Percentiles rank a stretch among this genome's conserved stretches.
Conservation (phyloP, 2,113 vertebrate genomes). For the Boleophthalmus pectinirostris region DNA sequence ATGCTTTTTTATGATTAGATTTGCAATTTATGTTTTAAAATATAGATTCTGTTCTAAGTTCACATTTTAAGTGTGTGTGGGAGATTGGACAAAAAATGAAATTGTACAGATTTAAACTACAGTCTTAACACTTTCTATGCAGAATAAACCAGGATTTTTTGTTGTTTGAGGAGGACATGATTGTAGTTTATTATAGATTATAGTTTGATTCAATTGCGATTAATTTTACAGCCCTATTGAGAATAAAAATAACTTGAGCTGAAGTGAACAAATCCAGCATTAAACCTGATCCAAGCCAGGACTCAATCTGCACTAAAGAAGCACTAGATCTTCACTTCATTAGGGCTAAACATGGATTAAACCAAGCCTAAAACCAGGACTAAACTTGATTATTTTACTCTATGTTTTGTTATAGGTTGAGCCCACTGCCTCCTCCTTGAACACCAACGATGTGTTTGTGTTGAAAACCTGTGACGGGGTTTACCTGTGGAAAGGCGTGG, state of each 20-base stretch:
- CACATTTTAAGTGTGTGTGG: too few relatives aligned
- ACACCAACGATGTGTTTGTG: constrained; percentile 79
- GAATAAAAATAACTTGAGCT: too few relatives aligned
- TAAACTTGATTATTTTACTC: not conserved
- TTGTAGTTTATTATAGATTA: too few relatives aligned
- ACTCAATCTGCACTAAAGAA: not conserved
- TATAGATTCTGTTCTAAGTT: too few relatives aligned
- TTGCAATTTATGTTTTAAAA: too few relatives aligned
- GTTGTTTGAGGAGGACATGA: too few relatives aligned
- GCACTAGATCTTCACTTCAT: not conserved
- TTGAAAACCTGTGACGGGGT: constrained; percentile 57
- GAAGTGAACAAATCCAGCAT: not conserved
- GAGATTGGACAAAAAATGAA: too few relatives aligned
- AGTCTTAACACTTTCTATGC: too few relatives aligned
- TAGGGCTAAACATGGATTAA: not conserved
- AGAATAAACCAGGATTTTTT: too few relatives aligned
- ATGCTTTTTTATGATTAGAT: too few relatives aligned
- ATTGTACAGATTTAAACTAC: too few relatives aligned
- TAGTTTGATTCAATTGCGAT: not conserved
- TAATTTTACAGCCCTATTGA: not conserved
- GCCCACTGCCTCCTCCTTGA: constrained; percentile 66
- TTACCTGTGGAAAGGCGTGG: constrained; percentile 72
- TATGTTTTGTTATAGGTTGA: constrained; percentile 61
- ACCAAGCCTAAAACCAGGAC: not conserved
- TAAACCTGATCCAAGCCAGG: not conserved